Conservation (phyloP, 2,888 invertebrate species). For the Poecilobothrus nobilitatus region DNA sequence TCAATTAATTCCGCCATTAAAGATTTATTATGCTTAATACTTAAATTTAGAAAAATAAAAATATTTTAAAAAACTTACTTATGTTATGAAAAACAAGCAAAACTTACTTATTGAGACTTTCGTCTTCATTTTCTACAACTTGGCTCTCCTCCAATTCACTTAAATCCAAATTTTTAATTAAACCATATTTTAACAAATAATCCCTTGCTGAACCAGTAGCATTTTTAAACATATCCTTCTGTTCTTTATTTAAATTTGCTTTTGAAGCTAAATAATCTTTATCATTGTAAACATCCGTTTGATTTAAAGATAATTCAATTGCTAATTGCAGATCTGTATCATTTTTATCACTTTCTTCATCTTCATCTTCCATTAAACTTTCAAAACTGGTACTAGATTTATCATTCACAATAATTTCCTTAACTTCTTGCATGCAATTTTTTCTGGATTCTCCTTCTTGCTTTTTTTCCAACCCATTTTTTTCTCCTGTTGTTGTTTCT, state of each 20-base stretch:
- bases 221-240: constrained; percentile 38
- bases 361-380: constrained; percentile 24
- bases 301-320: constrained; percentile 53
- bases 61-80: background rate
- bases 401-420: background rate
- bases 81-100: no score
- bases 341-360: constrained; percentile 39
- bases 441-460: no score
- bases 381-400: constrained; percentile 13
- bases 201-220: constrained; percentile 51
- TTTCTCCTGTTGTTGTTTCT: background rate
- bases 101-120: background rate
- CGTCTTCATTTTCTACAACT: background rate
- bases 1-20: constrained; percentile 14
- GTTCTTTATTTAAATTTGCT: constrained; percentile 35
- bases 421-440: no score
- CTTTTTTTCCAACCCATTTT: background rate
- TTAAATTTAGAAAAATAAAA: background rate
- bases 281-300: constrained; percentile 35
- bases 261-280: constrained; percentile 44
- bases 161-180: constrained; percentile 51
- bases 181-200: constrained; percentile 69
- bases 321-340: constrained; percentile 53
- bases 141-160: background rate
- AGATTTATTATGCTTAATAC: background rate